Percentiles rank a stretch among this genome's conserved stretches.
phyloP scores from a whole-genome alignment of 2,888 invertebrate genomes.

The Drosophila ezoana region DNA sequence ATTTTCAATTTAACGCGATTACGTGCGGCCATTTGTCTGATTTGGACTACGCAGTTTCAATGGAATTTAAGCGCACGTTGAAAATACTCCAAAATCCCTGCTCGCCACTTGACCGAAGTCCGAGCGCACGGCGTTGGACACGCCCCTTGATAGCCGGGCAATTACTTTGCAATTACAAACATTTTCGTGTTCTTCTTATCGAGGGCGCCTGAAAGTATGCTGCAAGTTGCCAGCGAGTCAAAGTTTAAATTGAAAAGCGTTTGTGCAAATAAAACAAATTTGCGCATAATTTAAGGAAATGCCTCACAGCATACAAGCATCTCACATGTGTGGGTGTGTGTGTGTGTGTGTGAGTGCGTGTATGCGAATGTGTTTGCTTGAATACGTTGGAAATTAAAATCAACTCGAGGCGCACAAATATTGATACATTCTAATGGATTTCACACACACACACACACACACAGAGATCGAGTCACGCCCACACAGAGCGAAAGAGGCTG shows the following conservation, averaged over 20 bases:
- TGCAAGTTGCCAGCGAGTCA: conserved; percentile 1
- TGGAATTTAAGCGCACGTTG: conserved; percentile 30
- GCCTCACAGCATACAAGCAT: conserved; percentile 13
- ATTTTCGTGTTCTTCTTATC: conserved; percentile 20
- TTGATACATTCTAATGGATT: conserved; percentile 81
- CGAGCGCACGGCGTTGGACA: conserved; percentile 6
- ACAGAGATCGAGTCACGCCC: neutral
- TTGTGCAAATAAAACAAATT: conserved; percentile 70
- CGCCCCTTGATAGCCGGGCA: conserved; percentile 32
- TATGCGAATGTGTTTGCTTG: conserved; percentile 26
- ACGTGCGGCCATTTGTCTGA: conserved; percentile 78
- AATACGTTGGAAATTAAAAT: conserved; percentile 77
- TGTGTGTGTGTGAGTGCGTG: conserved; percentile 8
- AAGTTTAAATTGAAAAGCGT: conserved; percentile 61
- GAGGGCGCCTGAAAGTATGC: conserved; percentile 60
- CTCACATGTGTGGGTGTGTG: conserved; percentile 18
- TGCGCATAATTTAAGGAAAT: conserved; percentile 71
- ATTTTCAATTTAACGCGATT: conserved; percentile 81
- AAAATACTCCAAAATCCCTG: conserved; percentile 3
- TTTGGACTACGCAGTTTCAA: conserved; percentile 48
- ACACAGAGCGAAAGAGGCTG: conserved; percentile 32
- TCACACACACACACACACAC: conserved; percentile 38
- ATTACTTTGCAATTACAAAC: conserved; percentile 75
- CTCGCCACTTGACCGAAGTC: conserved; percentile 20
- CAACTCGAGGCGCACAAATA: conserved; percentile 77